phyloP scores from a whole-genome alignment of 1,140 invertebrate species.

The Temnothorax curvispinosus region DNA sequence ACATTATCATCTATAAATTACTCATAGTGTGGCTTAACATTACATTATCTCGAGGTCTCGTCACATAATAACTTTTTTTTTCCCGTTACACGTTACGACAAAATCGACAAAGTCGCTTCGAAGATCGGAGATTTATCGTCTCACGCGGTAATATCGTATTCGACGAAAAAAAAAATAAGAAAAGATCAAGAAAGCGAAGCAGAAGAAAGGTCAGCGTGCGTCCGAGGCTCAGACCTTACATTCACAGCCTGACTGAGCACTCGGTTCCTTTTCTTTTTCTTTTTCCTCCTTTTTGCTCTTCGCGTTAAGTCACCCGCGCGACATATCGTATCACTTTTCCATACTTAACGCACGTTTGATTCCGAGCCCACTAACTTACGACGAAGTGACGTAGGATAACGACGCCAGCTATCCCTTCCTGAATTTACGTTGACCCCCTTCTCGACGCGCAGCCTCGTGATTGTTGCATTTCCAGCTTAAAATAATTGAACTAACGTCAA shows the following conservation, averaged over 20 bases:
- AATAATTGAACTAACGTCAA: slow-evolving; percentile 72
- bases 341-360: slow-evolving; percentile 68
- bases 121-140: slow-evolving; percentile 34
- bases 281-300: background rate
- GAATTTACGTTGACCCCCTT: slow-evolving; percentile 49
- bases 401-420: slow-evolving; percentile 34
- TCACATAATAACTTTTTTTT: slow-evolving; percentile 73
- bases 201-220: slow-evolving; percentile 72
- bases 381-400: slow-evolving; percentile 72
- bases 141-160: slow-evolving; percentile 22
- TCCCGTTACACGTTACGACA: slow-evolving; percentile 54
- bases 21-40: slow-evolving; percentile 82
- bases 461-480: slow-evolving; percentile 73
- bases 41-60: slow-evolving; percentile 78
- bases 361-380: slow-evolving; percentile 72
- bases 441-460: slow-evolving; percentile 55
- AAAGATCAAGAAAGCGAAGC: slow-evolving; percentile 69
- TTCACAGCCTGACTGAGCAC: slow-evolving; percentile 86
- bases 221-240: slow-evolving; percentile 84
- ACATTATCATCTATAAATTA: slow-evolving; percentile 84
- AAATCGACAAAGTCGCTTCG: slow-evolving; percentile 53
- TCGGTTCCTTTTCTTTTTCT: slow-evolving; percentile 62
- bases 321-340: background rate
- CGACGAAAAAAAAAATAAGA: slow-evolving; percentile 24
- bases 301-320: slow-evolving; percentile 17